A percentile compares a stretch with the other conserved stretches of the same genome.
These are phyloP conservation scores for Chanos chanos DNA, from an alignment of 2,797 vertebrate species.

Conservation along the genomic window DNA sequence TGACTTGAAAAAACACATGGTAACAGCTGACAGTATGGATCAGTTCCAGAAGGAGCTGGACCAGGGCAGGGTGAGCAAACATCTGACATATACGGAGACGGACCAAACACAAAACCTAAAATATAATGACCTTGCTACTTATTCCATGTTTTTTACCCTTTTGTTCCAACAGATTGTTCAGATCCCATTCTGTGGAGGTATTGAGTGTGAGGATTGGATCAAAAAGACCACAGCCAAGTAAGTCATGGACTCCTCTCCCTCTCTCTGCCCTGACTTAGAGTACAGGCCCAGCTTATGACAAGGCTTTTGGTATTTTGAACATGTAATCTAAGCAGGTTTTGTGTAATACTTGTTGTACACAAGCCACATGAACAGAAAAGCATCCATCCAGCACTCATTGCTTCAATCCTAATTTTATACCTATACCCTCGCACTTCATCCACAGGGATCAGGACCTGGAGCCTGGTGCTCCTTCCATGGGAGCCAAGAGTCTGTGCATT, in stretches of 20 bases:
- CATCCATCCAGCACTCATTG: not conserved
- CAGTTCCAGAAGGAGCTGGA: slow-evolving; percentile 91
- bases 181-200: slow-evolving; percentile 95
- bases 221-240: slow-evolving; percentile 97
- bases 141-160: not conserved
- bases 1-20: slow-evolving; percentile 88
- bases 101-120: no score
- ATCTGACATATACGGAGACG: not conserved
- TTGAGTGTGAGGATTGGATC: slow-evolving; percentile 95
- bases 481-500: slow-evolving; percentile 96
- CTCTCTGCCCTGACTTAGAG: not conserved
- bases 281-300: not conserved
- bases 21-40: slow-evolving; percentile 84
- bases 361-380: no score
- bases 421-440: not conserved
- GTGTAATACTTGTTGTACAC: no score
- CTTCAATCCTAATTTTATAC: not conserved
- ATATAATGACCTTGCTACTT: no score
- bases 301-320: no score
- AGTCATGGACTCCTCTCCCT: not conserved
- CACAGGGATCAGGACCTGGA: slow-evolving; percentile 95
- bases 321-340: no score
- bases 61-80: slow-evolving; percentile 81
- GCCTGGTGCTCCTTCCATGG: slow-evolving; percentile 95
- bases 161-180: slow-evolving; percentile 80